Conservation (phyloP, 2,888 invertebrate genomes). For the Latheticus oryzae region DNA sequence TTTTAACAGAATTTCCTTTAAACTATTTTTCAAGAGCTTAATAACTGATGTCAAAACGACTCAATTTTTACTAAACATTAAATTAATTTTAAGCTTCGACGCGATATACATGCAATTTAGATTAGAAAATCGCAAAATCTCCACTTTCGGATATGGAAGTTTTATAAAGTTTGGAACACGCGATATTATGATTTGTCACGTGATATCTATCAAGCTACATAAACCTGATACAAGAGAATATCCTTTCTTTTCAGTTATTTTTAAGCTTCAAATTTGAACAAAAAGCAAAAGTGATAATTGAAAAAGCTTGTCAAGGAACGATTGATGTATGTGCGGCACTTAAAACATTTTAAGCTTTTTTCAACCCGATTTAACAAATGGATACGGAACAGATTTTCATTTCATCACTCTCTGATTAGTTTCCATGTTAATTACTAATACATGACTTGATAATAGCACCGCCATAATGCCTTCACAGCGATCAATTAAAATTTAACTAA, state of each 20-base stretch:
- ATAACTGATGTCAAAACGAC: conserved; percentile 36
- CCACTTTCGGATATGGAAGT: conserved; percentile 50
- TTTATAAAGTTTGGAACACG: conserved; percentile 53
- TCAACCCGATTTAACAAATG: background rate
- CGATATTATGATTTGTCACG: conserved; percentile 59
- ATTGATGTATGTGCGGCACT: conserved; percentile 19
- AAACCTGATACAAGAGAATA: conserved; percentile 15
- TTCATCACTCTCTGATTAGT: no score
- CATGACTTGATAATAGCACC: no score
- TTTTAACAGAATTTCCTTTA: no score
- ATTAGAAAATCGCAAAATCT: conserved; percentile 51
- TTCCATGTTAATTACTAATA: no score
- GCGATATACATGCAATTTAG: conserved; percentile 53
- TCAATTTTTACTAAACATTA: conserved; percentile 44
- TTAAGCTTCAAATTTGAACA: conserved; percentile 7
- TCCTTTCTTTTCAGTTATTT: conserved; percentile 5
- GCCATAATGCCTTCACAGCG: no score
- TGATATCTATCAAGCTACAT: conserved; percentile 47
- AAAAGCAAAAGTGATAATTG: conserved; percentile 34
- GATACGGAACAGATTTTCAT: no score
- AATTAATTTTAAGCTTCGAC: conserved; percentile 53
- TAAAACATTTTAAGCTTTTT: conserved; percentile 4
- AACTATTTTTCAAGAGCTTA: conserved; percentile 19
- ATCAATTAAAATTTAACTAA: no score
- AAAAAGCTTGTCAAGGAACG: conserved; percentile 32